phyloP scores from a whole-genome alignment of 1,140 invertebrate genomes.

The Pissodes strobi region DNA sequence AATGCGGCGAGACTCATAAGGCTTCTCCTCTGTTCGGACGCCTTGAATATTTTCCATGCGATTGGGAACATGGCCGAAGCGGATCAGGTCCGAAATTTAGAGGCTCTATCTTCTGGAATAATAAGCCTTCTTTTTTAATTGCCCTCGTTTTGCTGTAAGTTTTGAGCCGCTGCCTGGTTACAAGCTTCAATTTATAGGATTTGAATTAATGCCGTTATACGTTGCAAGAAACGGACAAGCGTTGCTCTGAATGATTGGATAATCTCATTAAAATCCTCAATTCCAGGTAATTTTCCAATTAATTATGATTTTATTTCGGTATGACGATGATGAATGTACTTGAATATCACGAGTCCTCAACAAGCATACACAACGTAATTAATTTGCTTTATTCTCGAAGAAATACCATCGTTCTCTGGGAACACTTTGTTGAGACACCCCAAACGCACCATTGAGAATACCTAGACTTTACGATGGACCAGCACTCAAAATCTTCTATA shows the following conservation, averaged over 20 bases:
- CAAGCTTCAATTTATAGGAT: slow-evolving; percentile 39
- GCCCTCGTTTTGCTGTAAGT: no score
- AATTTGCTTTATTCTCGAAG: no score
- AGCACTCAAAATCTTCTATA: no score
- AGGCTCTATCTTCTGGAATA: slow-evolving; percentile 48
- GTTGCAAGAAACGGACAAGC: slow-evolving; percentile 29
- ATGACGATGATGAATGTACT: no score
- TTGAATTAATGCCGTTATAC: slow-evolving; percentile 41
- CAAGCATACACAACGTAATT: no score
- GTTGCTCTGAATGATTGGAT: slow-evolving; percentile 9
- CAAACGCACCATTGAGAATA: no score
- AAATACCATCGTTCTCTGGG: no score
- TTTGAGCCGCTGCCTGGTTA: background rate
- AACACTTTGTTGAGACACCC: no score
- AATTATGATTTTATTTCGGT: no score
- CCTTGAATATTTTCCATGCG: slow-evolving; percentile 46
- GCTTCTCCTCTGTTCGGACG: slow-evolving; percentile 48
- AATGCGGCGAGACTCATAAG: slow-evolving; percentile 40
- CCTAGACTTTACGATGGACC: no score
- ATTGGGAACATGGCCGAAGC: slow-evolving; percentile 36
- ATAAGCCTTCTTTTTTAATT: no score
- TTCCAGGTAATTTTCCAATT: slow-evolving; percentile 27
- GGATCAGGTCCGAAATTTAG: slow-evolving; percentile 48
- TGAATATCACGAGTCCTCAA: no score
- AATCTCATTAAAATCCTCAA: slow-evolving; percentile 37